Percentiles rank a stretch among this genome's conserved stretches.
phyloP scores from a whole-genome alignment of 30 jellyfish, hydroid and myxozoan species.

The Aurelia sp. region DNA sequence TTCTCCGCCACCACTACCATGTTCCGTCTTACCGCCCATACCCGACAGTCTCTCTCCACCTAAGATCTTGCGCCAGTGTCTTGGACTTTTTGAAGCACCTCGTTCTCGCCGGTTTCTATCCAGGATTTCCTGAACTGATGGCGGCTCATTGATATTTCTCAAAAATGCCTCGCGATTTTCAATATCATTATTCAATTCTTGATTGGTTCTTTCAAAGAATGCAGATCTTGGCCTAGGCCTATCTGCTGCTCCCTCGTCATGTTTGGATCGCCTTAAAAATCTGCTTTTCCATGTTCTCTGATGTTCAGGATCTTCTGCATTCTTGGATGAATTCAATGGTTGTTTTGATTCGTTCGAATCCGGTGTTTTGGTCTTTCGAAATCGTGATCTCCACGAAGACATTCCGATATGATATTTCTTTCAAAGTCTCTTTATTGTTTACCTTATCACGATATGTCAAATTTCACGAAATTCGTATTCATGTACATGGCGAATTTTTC shows the following conservation, averaged over 20 bases:
- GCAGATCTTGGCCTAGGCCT: constrained; percentile 67
- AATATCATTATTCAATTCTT: not conserved
- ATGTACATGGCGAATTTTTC: too few species aligned
- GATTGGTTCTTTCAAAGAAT: constrained; percentile 26
- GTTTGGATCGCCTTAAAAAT: constrained; percentile 57
- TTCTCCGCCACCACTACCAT: not conserved
- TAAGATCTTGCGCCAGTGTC: constrained; percentile 56
- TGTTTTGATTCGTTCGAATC: constrained; percentile 58
- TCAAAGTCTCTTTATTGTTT: too few species aligned
- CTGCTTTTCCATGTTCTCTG: constrained; percentile 55
- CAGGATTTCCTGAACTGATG: constrained; percentile 61
- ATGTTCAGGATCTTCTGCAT: constrained; percentile 34
- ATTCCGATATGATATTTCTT: constrained; percentile 6
- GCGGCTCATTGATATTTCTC: constrained; percentile 24
- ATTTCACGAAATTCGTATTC: too few species aligned
- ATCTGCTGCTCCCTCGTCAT: constrained; percentile 24
- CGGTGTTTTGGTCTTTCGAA: constrained; percentile 56
- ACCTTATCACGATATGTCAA: too few species aligned
- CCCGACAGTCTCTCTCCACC: constrained; percentile 28
- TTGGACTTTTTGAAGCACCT: constrained; percentile 53
- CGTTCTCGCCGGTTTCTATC: constrained; percentile 67
- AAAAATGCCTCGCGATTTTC: not conserved
- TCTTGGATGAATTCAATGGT: constrained; percentile 7
- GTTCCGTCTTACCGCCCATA: constrained; percentile 7
- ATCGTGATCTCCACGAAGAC: constrained; percentile 73